A percentile compares a stretch with the other conserved stretches of the same genome.
Conservation (phyloP, 2,113 vertebrate species). For the Laticauda colubrina region DNA sequence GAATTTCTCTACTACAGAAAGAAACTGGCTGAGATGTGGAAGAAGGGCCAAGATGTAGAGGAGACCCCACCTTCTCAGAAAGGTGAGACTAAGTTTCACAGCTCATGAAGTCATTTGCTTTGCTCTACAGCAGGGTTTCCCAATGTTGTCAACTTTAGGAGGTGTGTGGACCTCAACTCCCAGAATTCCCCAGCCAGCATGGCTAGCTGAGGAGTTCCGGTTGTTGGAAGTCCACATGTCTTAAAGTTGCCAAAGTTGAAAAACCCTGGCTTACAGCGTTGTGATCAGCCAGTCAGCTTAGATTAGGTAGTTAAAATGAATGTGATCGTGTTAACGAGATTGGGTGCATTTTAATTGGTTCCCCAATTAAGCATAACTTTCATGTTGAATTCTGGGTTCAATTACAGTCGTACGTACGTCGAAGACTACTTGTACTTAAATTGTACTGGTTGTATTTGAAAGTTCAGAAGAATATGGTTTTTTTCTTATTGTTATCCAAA, state of each 20-base stretch:
- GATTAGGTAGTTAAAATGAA: not conserved
- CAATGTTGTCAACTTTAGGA: not conserved
- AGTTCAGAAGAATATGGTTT: not conserved
- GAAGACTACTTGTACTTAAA: not conserved
- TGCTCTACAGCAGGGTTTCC: not conserved
- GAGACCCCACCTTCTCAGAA: slow-evolving; percentile 61
- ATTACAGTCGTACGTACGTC: not conserved
- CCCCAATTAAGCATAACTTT: not conserved
- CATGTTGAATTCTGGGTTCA: not conserved
- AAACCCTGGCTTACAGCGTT: not conserved
- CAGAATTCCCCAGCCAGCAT: not conserved
- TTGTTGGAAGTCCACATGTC: not conserved
- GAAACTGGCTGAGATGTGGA: slow-evolving; percentile 85
- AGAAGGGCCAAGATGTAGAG: slow-evolving; percentile 68
- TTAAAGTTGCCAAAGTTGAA: not conserved
- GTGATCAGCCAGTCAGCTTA: not conserved
- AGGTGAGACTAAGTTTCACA: slow-evolving; percentile 73
- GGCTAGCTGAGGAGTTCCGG: not conserved
- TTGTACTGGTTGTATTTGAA: not conserved
- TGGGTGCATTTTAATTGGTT: not conserved
- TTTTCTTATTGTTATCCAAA: not conserved
- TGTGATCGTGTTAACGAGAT: not conserved
- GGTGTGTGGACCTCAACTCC: no score
- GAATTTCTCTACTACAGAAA: slow-evolving; percentile 96
- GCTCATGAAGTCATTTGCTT: not conserved